Percentiles rank a stretch among this genome's conserved stretches.
phyloP scores from a whole-genome alignment of 2,113 vertebrate species.

The Quiscalus mexicanus region DNA sequence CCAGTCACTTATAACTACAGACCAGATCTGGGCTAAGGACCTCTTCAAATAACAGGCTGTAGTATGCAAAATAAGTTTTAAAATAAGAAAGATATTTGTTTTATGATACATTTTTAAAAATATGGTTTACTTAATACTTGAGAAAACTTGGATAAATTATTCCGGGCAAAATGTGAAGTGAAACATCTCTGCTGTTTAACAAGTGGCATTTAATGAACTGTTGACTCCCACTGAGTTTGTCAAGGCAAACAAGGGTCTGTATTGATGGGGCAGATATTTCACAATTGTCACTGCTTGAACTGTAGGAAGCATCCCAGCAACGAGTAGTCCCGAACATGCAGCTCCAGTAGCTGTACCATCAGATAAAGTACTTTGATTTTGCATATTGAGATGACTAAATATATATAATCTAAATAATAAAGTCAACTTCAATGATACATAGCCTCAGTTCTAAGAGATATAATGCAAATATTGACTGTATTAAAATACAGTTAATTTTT shows the following conservation, averaged over 20 bases:
- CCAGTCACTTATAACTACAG: not conserved
- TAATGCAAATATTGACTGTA: not conserved
- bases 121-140: not conserved
- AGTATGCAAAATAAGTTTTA: not conserved
- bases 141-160: not conserved
- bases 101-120: not conserved
- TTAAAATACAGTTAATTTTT: not conserved
- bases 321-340: not conserved
- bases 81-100: not conserved
- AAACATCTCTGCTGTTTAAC: not conserved
- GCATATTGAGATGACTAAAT: not conserved
- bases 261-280: conserved; percentile 37
- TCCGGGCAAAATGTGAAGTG: conserved; percentile 18
- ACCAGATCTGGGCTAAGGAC: not conserved
- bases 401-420: conserved; percentile 6
- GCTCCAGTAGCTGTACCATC: not conserved
- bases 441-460: not conserved
- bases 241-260: conserved; percentile 49
- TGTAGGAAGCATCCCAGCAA: conserved; percentile 34
- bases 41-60: not conserved
- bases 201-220: conserved; percentile 63
- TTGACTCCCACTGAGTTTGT: conserved; percentile 62
- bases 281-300: not conserved
- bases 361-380: conserved; percentile 29
- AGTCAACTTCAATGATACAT: conserved; percentile 1